A percentile compares a stretch with the other conserved stretches of the same genome.
Conservation (phyloP, 2,113 vertebrate species). For the Prunella himalayana region DNA sequence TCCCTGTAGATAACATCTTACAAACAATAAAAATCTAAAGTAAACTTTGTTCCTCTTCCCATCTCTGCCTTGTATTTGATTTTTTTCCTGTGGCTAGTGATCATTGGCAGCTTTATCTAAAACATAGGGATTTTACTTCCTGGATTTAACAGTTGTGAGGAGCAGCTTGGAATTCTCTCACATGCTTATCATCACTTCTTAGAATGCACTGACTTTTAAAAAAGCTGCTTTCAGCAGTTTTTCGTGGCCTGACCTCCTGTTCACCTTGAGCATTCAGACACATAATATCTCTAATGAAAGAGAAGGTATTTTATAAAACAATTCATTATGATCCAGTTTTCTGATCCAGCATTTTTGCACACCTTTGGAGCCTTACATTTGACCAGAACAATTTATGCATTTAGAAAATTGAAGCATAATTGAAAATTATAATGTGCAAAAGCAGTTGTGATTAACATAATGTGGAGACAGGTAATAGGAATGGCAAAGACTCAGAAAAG, state of each 20-base stretch:
- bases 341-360: slow-evolving; percentile 39
- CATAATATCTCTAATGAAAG: slow-evolving; percentile 35
- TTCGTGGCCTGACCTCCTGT: neutral
- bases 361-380: slow-evolving; percentile 53
- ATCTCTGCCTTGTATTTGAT: neutral
- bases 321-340: slow-evolving; percentile 36
- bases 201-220: slow-evolving; percentile 15
- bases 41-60: neutral
- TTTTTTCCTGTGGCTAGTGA: neutral
- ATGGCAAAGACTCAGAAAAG: neutral
- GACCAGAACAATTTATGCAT: slow-evolving; percentile 48
- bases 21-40: neutral
- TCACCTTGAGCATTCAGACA: slow-evolving; percentile 31
- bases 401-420: slow-evolving; percentile 55
- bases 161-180: neutral
- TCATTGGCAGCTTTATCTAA: neutral
- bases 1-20: neutral
- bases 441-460: slow-evolving; percentile 57
- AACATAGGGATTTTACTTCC: neutral
- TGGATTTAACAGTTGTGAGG: neutral
- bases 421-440: slow-evolving; percentile 64
- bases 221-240: slow-evolving; percentile 14
- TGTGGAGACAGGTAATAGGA: neutral
- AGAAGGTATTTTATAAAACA: slow-evolving; percentile 33
- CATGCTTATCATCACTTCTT: neutral